Percentiles rank a stretch among this genome's conserved stretches.
These are phyloP conservation scores for Mus spicilegus DNA, from an alignment of 2,113 vertebrate genomes.

Conservation along the genomic window DNA sequence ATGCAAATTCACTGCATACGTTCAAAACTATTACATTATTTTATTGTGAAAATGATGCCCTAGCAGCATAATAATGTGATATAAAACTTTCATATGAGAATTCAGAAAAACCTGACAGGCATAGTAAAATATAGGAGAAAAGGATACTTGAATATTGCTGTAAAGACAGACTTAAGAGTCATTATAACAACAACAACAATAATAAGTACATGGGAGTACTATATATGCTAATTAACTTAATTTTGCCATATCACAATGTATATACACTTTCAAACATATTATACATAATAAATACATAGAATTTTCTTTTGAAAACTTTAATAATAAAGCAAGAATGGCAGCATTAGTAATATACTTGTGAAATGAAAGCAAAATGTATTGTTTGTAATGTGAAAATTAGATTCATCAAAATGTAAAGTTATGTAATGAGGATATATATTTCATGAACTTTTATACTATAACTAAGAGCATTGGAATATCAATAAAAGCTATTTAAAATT, in stretches of 20 bases:
- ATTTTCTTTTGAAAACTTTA: neutral
- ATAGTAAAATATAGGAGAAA: neutral
- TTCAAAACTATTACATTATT: constrained; percentile 1
- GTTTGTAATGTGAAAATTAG: neutral
- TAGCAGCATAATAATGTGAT: neutral
- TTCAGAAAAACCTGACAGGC: neutral
- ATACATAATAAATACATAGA: neutral
- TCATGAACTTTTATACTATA: constrained; percentile 44
- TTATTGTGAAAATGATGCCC: constrained; percentile 5
- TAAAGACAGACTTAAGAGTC: neutral
- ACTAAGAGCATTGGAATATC: neutral
- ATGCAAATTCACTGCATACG: constrained; percentile 1
- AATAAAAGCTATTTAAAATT: constrained; percentile 57
- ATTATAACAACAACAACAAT: neutral
- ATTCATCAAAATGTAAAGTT: constrained; percentile 24
- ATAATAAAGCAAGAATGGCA: neutral
- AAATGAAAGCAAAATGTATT: constrained; percentile 51
- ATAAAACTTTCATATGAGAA: constrained; percentile 8
- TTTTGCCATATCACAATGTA: neutral
- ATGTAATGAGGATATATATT: neutral
- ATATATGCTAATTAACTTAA: neutral
- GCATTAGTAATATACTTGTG: neutral
- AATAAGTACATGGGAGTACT: neutral
- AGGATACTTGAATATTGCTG: neutral
- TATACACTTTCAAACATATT: neutral